These are phyloP conservation scores for Mormyrus lacerda DNA, from an alignment of 2,113 vertebrate species.

Conservation along the genomic window DNA sequence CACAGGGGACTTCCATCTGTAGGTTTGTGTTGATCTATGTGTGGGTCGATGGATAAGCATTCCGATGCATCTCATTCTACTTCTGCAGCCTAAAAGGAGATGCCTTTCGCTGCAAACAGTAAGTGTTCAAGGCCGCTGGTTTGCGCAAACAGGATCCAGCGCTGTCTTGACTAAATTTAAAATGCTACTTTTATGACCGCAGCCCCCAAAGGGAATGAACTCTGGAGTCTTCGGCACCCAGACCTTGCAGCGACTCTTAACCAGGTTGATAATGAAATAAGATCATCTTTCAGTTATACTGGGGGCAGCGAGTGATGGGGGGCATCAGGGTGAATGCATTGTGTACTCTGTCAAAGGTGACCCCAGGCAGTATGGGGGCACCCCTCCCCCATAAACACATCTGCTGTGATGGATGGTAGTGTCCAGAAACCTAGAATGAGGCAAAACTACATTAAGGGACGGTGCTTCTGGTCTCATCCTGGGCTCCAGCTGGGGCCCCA, in stretches of 20 bases:
- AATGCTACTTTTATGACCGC: not conserved
- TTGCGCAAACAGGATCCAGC: not conserved
- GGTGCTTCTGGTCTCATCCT: not conserved
- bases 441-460: slow-evolving; percentile 1
- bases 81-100: not conserved
- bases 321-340: not conserved
- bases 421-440: slow-evolving; percentile 17
- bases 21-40: slow-evolving; percentile 20
- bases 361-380: not conserved
- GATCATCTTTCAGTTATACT: not conserved
- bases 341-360: not conserved
- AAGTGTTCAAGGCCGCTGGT: not conserved
- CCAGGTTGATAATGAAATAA: slow-evolving; percentile 14
- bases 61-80: not conserved
- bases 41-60: slow-evolving; percentile 6
- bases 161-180: not conserved
- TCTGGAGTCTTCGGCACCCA: not conserved
- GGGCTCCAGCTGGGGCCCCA: slow-evolving; percentile 7
- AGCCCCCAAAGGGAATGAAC: not conserved
- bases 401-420: slow-evolving; percentile 5
- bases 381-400: not conserved
- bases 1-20: not conserved
- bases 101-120: not conserved
- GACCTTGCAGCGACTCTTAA: not conserved
- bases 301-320: not conserved